phyloP scores from a whole-genome alignment of 1,140 invertebrate species.

The Phymorhynchus buccinoides region DNA sequence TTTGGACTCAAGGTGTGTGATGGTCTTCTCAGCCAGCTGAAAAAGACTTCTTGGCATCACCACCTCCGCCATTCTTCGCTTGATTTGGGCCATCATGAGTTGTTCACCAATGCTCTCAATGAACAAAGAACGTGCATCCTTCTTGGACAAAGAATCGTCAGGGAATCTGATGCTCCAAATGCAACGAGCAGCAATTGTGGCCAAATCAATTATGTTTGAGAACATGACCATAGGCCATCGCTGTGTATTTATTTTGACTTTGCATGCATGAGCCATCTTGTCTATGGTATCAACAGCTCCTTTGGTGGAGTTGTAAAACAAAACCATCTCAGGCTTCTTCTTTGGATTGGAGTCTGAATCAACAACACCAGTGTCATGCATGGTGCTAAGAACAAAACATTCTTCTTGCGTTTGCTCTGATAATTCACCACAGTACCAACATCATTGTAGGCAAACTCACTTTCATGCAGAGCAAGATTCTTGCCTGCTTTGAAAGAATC shows the following conservation, averaged over 20 bases:
- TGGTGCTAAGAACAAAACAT: background rate
- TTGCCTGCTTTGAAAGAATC: background rate
- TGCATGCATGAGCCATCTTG: constrained; percentile 42
- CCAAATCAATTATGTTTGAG: constrained; percentile 55
- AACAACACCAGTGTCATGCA: background rate
- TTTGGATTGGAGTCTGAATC: background rate
- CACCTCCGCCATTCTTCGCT: background rate
- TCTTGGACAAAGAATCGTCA: background rate
- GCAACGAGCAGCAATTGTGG: constrained; percentile 27
- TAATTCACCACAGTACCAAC: too few relatives aligned
- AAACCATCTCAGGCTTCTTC: constrained; percentile 68
- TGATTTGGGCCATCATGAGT: background rate
- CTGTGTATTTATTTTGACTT: constrained; percentile 45
- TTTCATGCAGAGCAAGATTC: background rate
- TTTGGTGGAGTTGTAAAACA: constrained; percentile 72
- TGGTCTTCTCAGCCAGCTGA: background rate
- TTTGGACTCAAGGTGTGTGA: background rate
- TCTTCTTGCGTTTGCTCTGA: too few relatives aligned
- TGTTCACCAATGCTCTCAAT: background rate
- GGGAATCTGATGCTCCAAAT: background rate
- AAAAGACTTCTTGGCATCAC: too few relatives aligned
- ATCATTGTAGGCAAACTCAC: too few relatives aligned
- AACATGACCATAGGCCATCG: constrained; percentile 55
- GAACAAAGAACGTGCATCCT: background rate
- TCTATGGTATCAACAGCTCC: constrained; percentile 74